Conservation (phyloP, 2,797 vertebrate genomes). For the Mus caroli region DNA sequence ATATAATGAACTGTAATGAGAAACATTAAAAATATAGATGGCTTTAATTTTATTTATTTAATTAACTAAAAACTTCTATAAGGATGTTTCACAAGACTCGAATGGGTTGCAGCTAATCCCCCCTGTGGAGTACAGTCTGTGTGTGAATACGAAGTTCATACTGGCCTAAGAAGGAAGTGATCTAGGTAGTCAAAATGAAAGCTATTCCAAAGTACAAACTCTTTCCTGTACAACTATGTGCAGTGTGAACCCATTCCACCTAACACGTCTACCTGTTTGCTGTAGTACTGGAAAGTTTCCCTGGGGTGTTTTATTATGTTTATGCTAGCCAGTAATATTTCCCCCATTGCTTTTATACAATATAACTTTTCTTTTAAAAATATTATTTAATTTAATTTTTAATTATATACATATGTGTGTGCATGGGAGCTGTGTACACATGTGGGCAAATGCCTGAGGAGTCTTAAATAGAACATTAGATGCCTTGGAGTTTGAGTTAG, state of each 20-base stretch:
- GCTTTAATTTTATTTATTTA: slow-evolving; percentile 81
- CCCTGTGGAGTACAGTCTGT: background rate
- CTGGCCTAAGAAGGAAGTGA: background rate
- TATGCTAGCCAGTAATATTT: background rate
- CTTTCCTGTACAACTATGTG: background rate
- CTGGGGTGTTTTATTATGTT: background rate
- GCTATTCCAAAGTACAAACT: background rate
- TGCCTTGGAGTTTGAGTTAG: background rate
- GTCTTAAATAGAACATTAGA: background rate
- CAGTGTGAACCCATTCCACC: background rate
- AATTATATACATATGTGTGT: background rate
- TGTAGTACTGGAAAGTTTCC: background rate
- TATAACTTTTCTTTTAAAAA: background rate
- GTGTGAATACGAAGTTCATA: background rate
- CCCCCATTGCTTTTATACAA: background rate
- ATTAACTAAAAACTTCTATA: slow-evolving; percentile 52
- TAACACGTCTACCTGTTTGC: background rate
- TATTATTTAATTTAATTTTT: background rate
- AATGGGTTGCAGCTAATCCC: slow-evolving; percentile 22
- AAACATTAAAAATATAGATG: slow-evolving; percentile 77
- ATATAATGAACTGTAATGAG: slow-evolving; percentile 71
- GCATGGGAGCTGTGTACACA: too few species aligned
- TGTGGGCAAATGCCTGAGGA: background rate
- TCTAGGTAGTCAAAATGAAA: slow-evolving; percentile 18
- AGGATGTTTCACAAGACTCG: slow-evolving; percentile 56